A percentile compares a stretch with the other conserved stretches of the same genome.
Evolutionary conservation across 1,140 invertebrate species (phyloP).

Genomic region (Latrodectus geometricus): DNA sequence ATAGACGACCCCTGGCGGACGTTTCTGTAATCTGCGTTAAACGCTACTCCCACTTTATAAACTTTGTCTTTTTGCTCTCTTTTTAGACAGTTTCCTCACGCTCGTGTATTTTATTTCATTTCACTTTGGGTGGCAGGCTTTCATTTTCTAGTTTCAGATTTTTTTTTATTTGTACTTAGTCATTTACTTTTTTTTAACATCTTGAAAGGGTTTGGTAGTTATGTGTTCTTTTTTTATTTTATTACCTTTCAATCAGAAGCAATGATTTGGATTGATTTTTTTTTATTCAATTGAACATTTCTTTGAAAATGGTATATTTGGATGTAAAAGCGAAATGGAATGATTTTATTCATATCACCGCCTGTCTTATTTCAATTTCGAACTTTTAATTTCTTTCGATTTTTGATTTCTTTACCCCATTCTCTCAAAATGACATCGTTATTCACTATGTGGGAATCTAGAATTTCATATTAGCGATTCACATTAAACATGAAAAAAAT

Average conservation of each 20-base stretch:
- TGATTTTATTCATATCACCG: background rate
- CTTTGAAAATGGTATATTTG: background rate
- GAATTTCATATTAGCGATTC: no score
- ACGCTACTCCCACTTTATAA: background rate
- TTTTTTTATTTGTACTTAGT: background rate
- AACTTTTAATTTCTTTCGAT: background rate
- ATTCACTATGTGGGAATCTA: no score
- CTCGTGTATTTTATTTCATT: conserved; percentile 11
- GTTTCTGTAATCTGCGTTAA: conserved; percentile 17
- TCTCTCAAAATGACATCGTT: no score
- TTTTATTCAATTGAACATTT: background rate
- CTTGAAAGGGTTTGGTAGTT: no score
- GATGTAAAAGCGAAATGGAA: background rate
- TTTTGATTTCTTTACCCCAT: background rate
- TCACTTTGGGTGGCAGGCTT: background rate
- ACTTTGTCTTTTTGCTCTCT: background rate
- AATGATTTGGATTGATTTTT: background rate
- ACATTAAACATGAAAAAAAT: no score
- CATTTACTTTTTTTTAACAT: no score
- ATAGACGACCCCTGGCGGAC: background rate
- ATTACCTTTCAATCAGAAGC: background rate
- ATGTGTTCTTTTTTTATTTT: background rate
- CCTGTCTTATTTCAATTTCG: background rate
- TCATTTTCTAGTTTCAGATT: background rate
- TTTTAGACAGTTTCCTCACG: background rate